Percentiles rank a stretch among this genome's conserved stretches.
These are phyloP conservation scores for Regulus satrapa DNA, from an alignment of 2,113 vertebrate species.

Conservation along the genomic window DNA sequence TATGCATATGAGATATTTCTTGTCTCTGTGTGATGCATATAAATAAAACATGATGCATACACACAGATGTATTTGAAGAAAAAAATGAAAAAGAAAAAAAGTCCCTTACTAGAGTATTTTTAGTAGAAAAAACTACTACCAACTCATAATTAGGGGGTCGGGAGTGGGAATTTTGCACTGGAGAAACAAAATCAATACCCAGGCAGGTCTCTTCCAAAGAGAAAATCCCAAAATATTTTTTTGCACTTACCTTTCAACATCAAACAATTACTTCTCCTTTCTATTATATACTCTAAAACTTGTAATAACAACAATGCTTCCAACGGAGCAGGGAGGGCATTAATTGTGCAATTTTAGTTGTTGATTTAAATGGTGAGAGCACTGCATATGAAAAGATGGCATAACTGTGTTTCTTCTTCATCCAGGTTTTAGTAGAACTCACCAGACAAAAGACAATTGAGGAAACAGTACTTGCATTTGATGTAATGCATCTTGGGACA, in stretches of 20 bases:
- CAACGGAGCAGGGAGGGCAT: not conserved
- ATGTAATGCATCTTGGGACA: conserved; percentile 85
- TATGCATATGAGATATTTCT: not conserved
- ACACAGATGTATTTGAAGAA: not conserved
- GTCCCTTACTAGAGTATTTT: not conserved
- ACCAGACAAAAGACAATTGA: conserved; percentile 81
- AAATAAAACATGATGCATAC: not conserved
- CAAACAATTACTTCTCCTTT: not conserved
- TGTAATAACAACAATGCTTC: not conserved
- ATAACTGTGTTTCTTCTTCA: not conserved
- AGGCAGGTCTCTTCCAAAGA: not conserved
- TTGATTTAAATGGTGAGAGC: not conserved
- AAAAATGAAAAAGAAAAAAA: not conserved
- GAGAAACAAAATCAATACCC: not conserved
- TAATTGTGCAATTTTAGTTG: fast-evolving
- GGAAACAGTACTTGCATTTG: conserved; percentile 81
- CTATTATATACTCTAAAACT: not conserved
- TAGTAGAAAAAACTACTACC: not conserved
- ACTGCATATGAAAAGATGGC: not conserved
- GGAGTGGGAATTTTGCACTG: not conserved
- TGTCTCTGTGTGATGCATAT: not conserved
- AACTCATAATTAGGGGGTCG: not conserved
- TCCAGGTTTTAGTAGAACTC: conserved; percentile 88
- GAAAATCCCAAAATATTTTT: not conserved
- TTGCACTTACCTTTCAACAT: not conserved